These are phyloP conservation scores for Priocnemis perturbator DNA, from an alignment of 2,888 invertebrate genomes.

Conservation along the genomic window DNA sequence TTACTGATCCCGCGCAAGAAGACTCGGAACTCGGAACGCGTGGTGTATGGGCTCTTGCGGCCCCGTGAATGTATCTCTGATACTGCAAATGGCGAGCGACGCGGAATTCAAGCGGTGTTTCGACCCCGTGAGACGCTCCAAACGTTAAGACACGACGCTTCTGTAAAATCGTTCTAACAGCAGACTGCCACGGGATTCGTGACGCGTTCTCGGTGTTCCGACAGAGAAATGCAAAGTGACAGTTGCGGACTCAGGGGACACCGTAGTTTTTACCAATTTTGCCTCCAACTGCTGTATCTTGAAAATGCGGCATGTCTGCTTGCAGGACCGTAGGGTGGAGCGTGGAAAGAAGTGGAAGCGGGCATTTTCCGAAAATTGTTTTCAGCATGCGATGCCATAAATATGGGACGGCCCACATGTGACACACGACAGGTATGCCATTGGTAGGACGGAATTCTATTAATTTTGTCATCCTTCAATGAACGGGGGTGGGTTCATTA, in stretches of 20 bases:
- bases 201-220: no score
- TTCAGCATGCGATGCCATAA: slow-evolving; percentile 31
- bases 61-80: slow-evolving; percentile 24
- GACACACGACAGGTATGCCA: slow-evolving; percentile 25
- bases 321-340: no score
- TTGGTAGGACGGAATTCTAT: slow-evolving; percentile 33
- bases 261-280: not conserved
- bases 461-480: slow-evolving; percentile 45
- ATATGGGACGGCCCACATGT: slow-evolving; percentile 29
- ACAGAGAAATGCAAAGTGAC: no score
- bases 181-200: no score
- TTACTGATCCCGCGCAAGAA: slow-evolving; percentile 68
- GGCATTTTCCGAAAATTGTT: slow-evolving; percentile 32
- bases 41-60: slow-evolving; percentile 58
- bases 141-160: not conserved
- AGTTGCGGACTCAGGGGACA: no score
- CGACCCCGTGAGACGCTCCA: not conserved
- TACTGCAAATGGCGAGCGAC: slow-evolving; percentile 31
- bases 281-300: not conserved
- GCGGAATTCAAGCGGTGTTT: slow-evolving; percentile 13
- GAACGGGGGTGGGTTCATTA: slow-evolving; percentile 42
- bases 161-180: no score
- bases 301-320: not conserved
- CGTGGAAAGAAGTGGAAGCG: not conserved
- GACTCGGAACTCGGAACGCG: slow-evolving; percentile 51